Evolutionary conservation across 1,140 invertebrate species (phyloP).

Genomic region (Pogonognathellus flavescens): DNA sequence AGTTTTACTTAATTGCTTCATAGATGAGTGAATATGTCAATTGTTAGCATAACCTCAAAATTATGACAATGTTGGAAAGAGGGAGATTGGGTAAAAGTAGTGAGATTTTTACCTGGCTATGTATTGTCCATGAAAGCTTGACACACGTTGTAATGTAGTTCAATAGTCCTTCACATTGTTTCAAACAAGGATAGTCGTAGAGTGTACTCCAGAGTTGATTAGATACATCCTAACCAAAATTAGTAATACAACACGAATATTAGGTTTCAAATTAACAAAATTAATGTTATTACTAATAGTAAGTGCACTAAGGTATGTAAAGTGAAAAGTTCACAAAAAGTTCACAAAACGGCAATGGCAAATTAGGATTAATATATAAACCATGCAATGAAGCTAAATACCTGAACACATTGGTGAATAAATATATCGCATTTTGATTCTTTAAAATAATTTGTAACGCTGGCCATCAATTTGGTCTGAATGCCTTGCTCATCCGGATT

Average conservation of each 20-base stretch:
- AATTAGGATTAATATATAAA: no score
- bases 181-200: constrained; percentile 82
- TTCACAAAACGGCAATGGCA: no score
- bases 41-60: no score
- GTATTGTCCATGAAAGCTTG: constrained; percentile 77
- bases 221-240: constrained; percentile 74
- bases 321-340: no score
- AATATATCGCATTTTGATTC: constrained; percentile 69
- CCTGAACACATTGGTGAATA: constrained; percentile 48
- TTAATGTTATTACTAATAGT: no score
- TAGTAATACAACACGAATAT: not conserved
- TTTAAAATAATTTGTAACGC: constrained; percentile 70
- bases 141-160: constrained; percentile 78
- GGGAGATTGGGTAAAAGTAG: no score
- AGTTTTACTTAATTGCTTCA: no score
- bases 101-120: constrained; percentile 71
- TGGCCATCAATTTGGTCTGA: not conserved
- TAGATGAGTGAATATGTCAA: no score
- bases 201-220: constrained; percentile 79
- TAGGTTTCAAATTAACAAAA: not conserved
- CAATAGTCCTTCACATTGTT: constrained; percentile 75
- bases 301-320: no score
- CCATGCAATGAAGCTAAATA: no score
- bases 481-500: constrained; percentile 14
- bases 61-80: no score